Conservation (phyloP, 2,113 vertebrate species). For the Myrmecobius fasciatus region DNA sequence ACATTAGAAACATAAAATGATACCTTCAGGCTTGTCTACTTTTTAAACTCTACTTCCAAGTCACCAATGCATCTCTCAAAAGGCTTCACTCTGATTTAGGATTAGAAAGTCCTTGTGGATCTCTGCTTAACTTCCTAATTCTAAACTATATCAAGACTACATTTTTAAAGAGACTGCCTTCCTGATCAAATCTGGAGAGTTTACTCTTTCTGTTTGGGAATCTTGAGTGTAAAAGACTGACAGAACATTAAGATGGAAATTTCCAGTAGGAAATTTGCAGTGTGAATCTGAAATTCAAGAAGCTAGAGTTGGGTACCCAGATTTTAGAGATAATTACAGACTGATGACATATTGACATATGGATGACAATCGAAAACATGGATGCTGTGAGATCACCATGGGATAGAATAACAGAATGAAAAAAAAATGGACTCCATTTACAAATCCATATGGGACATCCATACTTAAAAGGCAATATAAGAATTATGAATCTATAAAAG, state of each 20-base stretch:
- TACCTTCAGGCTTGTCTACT: not conserved
- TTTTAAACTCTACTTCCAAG: not conserved
- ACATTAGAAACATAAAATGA: not conserved
- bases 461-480: not conserved
- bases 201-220: not conserved
- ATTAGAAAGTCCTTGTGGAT: not conserved
- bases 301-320: not conserved
- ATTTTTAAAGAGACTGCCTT: not conserved
- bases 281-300: not conserved
- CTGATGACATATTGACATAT: not conserved
- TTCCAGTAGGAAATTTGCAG: not conserved
- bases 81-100: not conserved
- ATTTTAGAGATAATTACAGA: not conserved
- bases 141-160: not conserved
- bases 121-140: not conserved
- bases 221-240: not conserved
- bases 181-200: not conserved
- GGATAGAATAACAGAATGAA: not conserved
- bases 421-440: not conserved
- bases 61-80: not conserved
- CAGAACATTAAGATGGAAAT: not conserved
- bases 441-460: not conserved
- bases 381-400: not conserved
- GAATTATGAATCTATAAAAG: not conserved
- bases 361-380: not conserved